phyloP scores from a whole-genome alignment of 2,888 invertebrate genomes.

The Furcula furcula region DNA sequence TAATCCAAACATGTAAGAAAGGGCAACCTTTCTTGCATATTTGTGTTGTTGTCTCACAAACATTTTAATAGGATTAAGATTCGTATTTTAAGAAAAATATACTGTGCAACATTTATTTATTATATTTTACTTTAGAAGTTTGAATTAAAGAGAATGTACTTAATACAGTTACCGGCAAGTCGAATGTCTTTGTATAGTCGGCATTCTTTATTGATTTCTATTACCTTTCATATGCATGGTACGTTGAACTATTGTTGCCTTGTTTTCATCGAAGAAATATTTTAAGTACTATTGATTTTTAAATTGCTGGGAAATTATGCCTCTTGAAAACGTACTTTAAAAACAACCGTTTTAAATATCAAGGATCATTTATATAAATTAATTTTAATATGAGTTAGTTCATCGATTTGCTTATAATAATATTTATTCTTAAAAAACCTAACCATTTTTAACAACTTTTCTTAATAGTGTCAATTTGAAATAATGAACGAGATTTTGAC shows the following conservation, averaged over 20 bases:
- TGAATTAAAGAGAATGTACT: no score
- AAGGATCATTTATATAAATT: no score
- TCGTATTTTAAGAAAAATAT: constrained; percentile 45
- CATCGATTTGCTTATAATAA: no score
- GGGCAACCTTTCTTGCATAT: constrained; percentile 17
- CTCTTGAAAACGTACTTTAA: not conserved
- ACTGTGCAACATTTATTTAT: constrained; percentile 29
- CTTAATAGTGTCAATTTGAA: no score
- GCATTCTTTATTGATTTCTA: constrained; percentile 40
- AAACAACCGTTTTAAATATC: no score
- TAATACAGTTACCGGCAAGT: no score
- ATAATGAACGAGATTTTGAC: no score
- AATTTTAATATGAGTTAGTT: no score
- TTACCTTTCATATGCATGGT: constrained; percentile 24
- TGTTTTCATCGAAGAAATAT: constrained; percentile 14
- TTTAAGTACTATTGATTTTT: constrained; percentile 2
- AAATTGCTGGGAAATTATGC: not conserved
- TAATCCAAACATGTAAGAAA: constrained; percentile 33
- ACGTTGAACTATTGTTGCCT: constrained; percentile 27
- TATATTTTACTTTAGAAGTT: no score
- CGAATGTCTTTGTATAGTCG: not conserved
- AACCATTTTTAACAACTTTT: no score
- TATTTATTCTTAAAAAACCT: no score
- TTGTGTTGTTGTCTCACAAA: constrained; percentile 37
- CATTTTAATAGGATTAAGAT: constrained; percentile 50